Evolutionary conservation across 2,888 invertebrate species (phyloP).

Genomic region (Synergus gifuensis): DNA sequence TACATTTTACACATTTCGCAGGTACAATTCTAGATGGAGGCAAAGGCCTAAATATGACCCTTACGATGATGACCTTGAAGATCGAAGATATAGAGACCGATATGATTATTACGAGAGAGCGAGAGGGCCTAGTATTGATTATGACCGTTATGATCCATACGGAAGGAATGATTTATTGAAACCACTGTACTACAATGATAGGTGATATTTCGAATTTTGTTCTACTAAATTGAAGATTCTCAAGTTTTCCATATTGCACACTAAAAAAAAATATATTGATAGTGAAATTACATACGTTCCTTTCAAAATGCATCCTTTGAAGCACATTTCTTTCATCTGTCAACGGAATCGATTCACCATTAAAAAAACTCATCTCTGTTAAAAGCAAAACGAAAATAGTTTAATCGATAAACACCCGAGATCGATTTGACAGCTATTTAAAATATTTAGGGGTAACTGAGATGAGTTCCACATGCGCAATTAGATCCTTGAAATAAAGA

Average conservation of each 20-base stretch:
- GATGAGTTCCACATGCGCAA: too few relatives aligned
- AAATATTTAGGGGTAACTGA: too few relatives aligned
- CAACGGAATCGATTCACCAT: too few relatives aligned
- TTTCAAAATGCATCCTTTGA: too few relatives aligned
- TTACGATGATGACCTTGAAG: slow-evolving; percentile 65
- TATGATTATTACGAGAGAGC: slow-evolving; percentile 66
- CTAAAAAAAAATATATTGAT: neutral
- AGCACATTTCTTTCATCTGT: too few relatives aligned
- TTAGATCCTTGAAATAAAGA: neutral
- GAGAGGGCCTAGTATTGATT: slow-evolving; percentile 62
- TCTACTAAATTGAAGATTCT: neutral
- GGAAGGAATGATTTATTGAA: slow-evolving; percentile 61
- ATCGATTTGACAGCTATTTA: too few relatives aligned
- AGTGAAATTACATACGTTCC: too few relatives aligned
- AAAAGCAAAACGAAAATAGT: too few relatives aligned
- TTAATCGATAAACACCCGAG: too few relatives aligned
- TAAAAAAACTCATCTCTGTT: too few relatives aligned
- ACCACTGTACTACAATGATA: slow-evolving; percentile 60
- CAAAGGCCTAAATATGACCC: slow-evolving; percentile 64
- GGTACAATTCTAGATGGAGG: slow-evolving; percentile 61
- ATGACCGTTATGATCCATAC: slow-evolving; percentile 67
- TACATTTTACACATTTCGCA: slow-evolving; percentile 1
- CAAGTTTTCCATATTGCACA: neutral
- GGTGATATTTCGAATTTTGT: slow-evolving; percentile 54
- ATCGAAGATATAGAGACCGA: slow-evolving; percentile 63